Base-by-base conservation (phyloP, 2,797 vertebrate genomes). In the Lophius americanus region DNA sequence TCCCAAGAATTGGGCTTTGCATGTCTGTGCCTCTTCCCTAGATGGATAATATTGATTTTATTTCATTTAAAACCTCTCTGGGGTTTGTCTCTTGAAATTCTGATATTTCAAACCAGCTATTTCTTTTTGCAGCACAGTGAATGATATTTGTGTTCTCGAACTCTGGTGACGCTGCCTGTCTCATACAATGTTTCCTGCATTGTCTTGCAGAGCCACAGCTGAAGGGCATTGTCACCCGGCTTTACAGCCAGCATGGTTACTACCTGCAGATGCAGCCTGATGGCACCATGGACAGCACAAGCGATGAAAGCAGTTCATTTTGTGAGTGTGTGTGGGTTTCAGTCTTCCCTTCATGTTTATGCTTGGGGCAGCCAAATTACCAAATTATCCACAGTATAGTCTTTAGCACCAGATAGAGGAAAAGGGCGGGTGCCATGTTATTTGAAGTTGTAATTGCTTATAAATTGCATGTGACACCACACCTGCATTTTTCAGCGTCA, bases 241-340 rank as follows among this genome's bases (percentile, higher is more conserved):
- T 99, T 2, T 98, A 96, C 94, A 98, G 96, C 91, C 95, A 96
- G 79, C 96, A 99, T 87, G 98, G 97, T 73, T 99, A 92, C 91
- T 97, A 98, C 94, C 94, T 99, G 89, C 97, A 99, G 92, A 94
- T 99, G 91, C 96, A 97, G 89, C 95, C 97, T 82, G 97, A 98
- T 87, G 97, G 98, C 89, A 96, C 95, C 70, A 95, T 99, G 82
- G 97, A 99, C 91, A 96, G 98, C 89, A 98, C 97, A 78, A 95
- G 96, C 91, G 97, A 99, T 59, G 97, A 99, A 86, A 95, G 95
- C 91, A 97, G 96, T 90, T 96, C 94, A 89, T 93, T 93, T 80
- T 90, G 92, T 93, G 77, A 93, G 91, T 87, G 64, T 71, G 36
- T 60, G 49, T 69, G 37, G 50, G 11, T 37, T 50, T 68, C 23